phyloP scores from a whole-genome alignment of 2,113 vertebrate species.

The Paraplagusia blochii region DNA sequence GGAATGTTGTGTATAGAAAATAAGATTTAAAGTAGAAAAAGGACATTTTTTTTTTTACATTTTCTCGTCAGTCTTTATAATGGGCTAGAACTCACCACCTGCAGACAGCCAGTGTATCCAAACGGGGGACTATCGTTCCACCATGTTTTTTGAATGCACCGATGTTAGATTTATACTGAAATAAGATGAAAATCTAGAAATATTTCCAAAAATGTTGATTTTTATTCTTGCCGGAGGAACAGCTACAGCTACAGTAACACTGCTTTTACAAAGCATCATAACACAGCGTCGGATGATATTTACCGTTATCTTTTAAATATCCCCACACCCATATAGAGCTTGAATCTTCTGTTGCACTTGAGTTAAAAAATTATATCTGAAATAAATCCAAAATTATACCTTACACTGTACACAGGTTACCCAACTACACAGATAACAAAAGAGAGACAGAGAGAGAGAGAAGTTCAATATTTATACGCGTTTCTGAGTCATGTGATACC shows the following conservation, averaged over 20 bases:
- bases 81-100: not conserved
- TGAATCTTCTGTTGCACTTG: slow-evolving; percentile 74
- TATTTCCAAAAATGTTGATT: slow-evolving; percentile 23
- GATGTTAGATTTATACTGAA: not conserved
- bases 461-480: slow-evolving; percentile 74
- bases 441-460: slow-evolving; percentile 40
- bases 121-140: too few species aligned
- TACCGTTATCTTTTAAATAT: slow-evolving; percentile 62
- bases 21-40: too few species aligned
- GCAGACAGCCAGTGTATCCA: too few species aligned
- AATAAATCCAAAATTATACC: slow-evolving; percentile 80
- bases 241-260: slow-evolving; percentile 71
- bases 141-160: too few species aligned
- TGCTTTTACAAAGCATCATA: slow-evolving; percentile 73
- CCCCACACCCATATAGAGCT: slow-evolving; percentile 65
- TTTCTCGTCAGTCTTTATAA: slow-evolving; percentile 16
- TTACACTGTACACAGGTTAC: slow-evolving; percentile 82
- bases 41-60: not conserved
- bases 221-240: slow-evolving; percentile 40
- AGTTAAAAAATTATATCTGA: slow-evolving; percentile 83
- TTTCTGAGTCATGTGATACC: slow-evolving; percentile 71
- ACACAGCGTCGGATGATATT: slow-evolving; percentile 72
- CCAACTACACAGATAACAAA: slow-evolving; percentile 82
- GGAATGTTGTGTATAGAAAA: too few species aligned
- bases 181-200: not conserved